A percentile compares a stretch with the other conserved stretches of the same genome.
Evolutionary conservation across 2,113 vertebrate species (phyloP).

Genomic region (Brachypteracias leptosomus): DNA sequence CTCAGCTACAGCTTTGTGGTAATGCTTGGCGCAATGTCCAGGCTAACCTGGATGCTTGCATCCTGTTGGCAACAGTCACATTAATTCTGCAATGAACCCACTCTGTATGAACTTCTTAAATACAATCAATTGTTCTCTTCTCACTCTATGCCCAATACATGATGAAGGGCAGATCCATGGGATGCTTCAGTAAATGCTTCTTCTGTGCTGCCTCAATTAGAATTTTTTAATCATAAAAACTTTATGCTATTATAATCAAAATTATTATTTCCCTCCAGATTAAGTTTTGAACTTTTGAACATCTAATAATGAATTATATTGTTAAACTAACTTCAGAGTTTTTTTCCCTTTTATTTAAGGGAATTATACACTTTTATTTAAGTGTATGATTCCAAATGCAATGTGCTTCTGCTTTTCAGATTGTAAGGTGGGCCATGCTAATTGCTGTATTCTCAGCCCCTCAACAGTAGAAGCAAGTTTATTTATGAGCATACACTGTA

Average conservation of each 20-base stretch:
- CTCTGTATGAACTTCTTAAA: not conserved
- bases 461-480: not conserved
- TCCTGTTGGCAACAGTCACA: not conserved
- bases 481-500: not conserved
- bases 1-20: not conserved
- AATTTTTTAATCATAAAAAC: not conserved
- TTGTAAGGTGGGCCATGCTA: not conserved
- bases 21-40: not conserved
- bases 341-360: not conserved
- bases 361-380: no score
- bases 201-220: not conserved
- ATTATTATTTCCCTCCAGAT: not conserved
- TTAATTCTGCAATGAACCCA: not conserved
- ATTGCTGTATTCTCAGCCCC: not conserved
- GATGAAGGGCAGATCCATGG: not conserved
- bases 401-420: not conserved
- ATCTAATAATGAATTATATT: not conserved
- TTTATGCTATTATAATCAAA: not conserved
- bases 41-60: not conserved
- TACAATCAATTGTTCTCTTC: not conserved
- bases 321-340: not conserved
- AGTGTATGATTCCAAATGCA: not conserved
- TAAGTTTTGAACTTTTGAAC: not conserved
- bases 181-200: not conserved
- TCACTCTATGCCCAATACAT: not conserved